Evolutionary conservation across 2,888 invertebrate genomes (phyloP), one percentile per base, ranked within the genome.

Genomic region (Ochropleura leucogaster): DNA sequence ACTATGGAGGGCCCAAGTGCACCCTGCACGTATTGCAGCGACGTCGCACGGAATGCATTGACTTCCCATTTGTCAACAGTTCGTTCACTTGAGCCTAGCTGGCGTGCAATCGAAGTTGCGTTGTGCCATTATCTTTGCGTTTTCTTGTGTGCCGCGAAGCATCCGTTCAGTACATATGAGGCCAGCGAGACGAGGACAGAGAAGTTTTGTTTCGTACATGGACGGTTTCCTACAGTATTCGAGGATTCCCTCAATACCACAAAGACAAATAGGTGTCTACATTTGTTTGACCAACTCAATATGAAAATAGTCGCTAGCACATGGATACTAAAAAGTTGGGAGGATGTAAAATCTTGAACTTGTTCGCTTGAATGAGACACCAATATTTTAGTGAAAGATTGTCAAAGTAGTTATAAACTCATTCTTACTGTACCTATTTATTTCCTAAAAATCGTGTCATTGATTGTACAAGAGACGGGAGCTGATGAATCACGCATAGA

Each of bases 61-160:
- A 55, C 67, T 81, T 82, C 72, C 70, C 60, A 83, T 85, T 84
- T 71, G 77, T 77, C 71, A 85, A 77, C 73, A 77, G 83, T 77
- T 83, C 74, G 60, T 80, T 76, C 62, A 80, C 82, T 72, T 44
- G 62, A 62, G 62, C 44, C 44, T 20, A 42, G 44, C 16, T 84
- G 46, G 72, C 75, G 73, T 77, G 82, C 82, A 73, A 72, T 80
- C 68, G 69, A 69, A 64, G 57, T 82, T 84, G 80, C 71, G 71
- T 74, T 59, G 68, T 60, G 20, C 16, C 30, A 72, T 80, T 81
- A 60, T 68, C 47, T 40, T 77, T 84, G 71, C 71, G 68, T 81
- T 75, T 85, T 84, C 82, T 84, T 85, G 62, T 55, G 53, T 76
- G 30, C 60, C 16, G 40, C 44, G n/a, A 74, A 60, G 74, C 68